A percentile compares a stretch with the other conserved stretches of the same genome.
Evolutionary conservation across 2,797 vertebrate genomes (phyloP).

Genomic region (Pseudotriccus pelzelni): DNA sequence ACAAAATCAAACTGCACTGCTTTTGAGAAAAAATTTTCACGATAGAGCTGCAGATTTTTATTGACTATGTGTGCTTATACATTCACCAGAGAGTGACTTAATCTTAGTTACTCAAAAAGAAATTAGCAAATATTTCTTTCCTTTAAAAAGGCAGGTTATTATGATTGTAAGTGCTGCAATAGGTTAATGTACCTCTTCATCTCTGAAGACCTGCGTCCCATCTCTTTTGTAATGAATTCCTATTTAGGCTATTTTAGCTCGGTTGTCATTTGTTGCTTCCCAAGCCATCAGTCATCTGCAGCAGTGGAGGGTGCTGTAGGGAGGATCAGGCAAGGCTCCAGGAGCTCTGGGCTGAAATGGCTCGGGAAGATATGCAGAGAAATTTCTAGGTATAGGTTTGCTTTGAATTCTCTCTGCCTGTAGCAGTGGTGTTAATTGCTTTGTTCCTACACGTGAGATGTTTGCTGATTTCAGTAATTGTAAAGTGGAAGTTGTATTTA

Average conservation of each 20-base stretch:
- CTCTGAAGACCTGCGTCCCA: neutral
- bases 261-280: slow-evolving; percentile 23
- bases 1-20: neutral
- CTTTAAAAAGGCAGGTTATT: slow-evolving; percentile 19
- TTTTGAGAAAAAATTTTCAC: neutral
- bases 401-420: neutral
- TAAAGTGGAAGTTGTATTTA: neutral
- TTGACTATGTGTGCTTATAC: neutral
- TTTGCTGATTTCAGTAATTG: neutral
- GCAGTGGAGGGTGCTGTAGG: neutral
- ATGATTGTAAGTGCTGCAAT: neutral
- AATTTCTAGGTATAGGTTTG: neutral
- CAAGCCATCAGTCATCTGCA: neutral
- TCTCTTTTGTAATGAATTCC: slow-evolving; percentile 30
- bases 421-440: neutral
- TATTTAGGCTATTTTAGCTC: neutral
- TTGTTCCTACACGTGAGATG: neutral
- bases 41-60: slow-evolving; percentile 23
- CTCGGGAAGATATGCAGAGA: neutral
- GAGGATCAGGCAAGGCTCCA: neutral
- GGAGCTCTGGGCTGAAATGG: neutral
- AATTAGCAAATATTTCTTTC: slow-evolving; percentile 34
- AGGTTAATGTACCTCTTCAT: slow-evolving; percentile 12
- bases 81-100: neutral
- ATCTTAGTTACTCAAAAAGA: slow-evolving; percentile 15